Evolutionary conservation across 2,888 invertebrate genomes (phyloP), one percentile per base, ranked within the genome.

Genomic region (Oligia strigilis): DNA sequence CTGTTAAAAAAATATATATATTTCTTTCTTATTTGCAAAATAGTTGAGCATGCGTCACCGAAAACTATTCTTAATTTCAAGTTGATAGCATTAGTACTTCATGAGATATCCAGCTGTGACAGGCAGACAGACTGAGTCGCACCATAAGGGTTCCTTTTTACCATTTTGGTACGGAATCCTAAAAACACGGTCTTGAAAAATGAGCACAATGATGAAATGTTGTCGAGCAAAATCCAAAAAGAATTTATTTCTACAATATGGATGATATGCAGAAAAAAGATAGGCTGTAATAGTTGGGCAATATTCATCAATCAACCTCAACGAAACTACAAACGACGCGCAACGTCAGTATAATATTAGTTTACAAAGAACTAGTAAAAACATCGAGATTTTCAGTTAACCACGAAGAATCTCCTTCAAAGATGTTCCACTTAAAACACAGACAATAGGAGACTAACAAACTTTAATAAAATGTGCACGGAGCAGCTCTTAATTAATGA

Each of bases 391-490:
- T 70, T 55, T 49, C 66, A 23, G 13, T 17, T 29, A 84, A 64
- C 40, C 29, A 69, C 52, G 40, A 84, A 43, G 67, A 74, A 49
- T 60, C 65, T 40, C 17, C 29, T 52, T 65, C 19, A 66, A 77
- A 74, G 62, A 80, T 67, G 40, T 69, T 60, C 40, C 60, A 75
- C 75, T 85, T 82, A 62, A 78, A 77, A 74, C 58, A 17, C 40
- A 52, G 67, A 85, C 84, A 86, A 86, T 83, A 76, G 80, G 29
- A 65, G 72, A 75, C 76, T 84, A 86, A 86, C 87, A 74, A 86
- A 87, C 87, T 87, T 82, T 78, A 78, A 82, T 78, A 81, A 86
- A 83, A 85, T 86, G 77, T 75, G 84, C 84, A 86, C 86, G 81
- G 23, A 86, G 73, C 72, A 60, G 81, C 55, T 85, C 78, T 82